phyloP scores from a whole-genome alignment of 2,113 vertebrate genomes.

The Halcyon senegalensis region DNA sequence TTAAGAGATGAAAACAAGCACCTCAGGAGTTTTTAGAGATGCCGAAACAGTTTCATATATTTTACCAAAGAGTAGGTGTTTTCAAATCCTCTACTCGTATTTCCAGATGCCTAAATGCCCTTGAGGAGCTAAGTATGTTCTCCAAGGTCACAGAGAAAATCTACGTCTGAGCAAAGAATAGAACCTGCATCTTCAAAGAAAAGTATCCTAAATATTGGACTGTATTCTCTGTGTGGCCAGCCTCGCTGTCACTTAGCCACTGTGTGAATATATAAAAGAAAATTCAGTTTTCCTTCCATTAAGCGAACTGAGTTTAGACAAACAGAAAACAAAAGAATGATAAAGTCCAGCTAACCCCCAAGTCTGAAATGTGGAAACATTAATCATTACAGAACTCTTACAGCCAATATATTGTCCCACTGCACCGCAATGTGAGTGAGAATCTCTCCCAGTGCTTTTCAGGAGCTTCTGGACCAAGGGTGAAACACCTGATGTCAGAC shows the following conservation, averaged over 20 bases:
- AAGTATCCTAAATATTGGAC: not conserved
- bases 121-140: not conserved
- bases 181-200: not conserved
- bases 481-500: not conserved
- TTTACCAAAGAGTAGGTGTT: not conserved
- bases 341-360: not conserved
- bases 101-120: not conserved
- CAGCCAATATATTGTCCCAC: not conserved
- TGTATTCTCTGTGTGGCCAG: not conserved
- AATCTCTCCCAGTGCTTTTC: not conserved
- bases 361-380: not conserved
- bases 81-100: not conserved
- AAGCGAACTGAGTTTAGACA: not conserved
- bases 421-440: not conserved
- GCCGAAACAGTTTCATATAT: not conserved
- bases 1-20: not conserved
- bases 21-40: not conserved
- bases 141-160: conserved; percentile 8
- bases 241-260: not conserved
- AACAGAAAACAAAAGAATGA: not conserved
- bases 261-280: not conserved
- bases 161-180: not conserved
- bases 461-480: not conserved
- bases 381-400: not conserved
- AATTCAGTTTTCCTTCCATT: not conserved